Conservation (phyloP, 2,888 invertebrate species). For the Phasia obesa region DNA sequence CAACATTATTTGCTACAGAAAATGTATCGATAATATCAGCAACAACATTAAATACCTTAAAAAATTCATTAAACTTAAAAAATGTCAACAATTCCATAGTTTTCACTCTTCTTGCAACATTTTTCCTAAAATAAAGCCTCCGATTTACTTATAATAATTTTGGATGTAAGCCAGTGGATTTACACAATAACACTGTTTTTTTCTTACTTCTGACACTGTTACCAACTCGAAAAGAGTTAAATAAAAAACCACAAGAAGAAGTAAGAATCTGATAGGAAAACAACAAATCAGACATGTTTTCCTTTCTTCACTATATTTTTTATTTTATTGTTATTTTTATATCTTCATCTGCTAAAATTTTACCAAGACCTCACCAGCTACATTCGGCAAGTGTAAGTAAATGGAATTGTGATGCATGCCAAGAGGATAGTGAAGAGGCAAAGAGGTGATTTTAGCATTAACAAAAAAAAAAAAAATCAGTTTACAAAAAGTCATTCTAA, state of each 20-base stretch:
- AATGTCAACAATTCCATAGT: no score
- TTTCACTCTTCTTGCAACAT: slow-evolving; percentile 2
- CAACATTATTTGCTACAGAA: not conserved
- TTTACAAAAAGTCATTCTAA: slow-evolving; percentile 29
- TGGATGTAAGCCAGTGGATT: slow-evolving; percentile 62
- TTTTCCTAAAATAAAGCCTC: not conserved
- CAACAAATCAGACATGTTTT: slow-evolving; percentile 39
- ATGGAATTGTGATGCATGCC: slow-evolving; percentile 1
- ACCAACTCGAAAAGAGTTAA: slow-evolving; percentile 44
- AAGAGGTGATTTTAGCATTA: slow-evolving; percentile 15
- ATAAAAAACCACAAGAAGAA: slow-evolving; percentile 29
- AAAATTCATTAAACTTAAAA: not conserved
- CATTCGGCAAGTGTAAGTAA: slow-evolving; percentile 23
- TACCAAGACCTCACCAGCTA: slow-evolving; percentile 4
- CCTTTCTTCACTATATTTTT: slow-evolving; percentile 10
- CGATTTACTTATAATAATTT: slow-evolving; percentile 27
- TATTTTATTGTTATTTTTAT: not conserved
- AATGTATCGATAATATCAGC: not conserved
- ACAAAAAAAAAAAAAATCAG: slow-evolving; percentile 50
- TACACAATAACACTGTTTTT: slow-evolving; percentile 56
- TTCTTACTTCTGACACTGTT: slow-evolving; percentile 62
- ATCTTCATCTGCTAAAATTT: slow-evolving; percentile 29
- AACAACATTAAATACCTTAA: not conserved
- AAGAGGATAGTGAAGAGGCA: not conserved
- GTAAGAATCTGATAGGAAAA: slow-evolving; percentile 12